Evolutionary conservation across 30 jellyfish, hydroid and myxozoan genomes (phyloP), one percentile per base, ranked within the genome.

Genomic region (Aurelia aurita): DNA sequence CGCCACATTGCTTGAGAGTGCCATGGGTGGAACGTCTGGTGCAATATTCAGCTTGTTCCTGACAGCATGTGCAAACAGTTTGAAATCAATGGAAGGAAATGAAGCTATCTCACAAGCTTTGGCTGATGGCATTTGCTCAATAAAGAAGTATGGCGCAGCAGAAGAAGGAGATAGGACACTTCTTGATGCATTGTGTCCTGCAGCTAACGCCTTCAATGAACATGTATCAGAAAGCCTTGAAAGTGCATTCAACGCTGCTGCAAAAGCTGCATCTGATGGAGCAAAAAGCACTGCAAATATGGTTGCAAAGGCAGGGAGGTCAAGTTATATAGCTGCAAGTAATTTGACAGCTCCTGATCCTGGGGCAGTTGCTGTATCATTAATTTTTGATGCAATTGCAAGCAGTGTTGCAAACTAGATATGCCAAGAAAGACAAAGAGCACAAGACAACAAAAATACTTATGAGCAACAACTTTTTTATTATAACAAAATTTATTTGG

Each of bases 11-110:
- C 77, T 89, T 3, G 99, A 94, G 62, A 26, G 59, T 5, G 74
- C 94, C 34, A 89, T 89, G 96, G 99, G 99, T 44, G 99, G 99
- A 3, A 61, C 99, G 7, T 94, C 99, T 72, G 99, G 99, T 44
- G 99, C 99, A 1, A 97, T 94, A 59, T 62, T 81, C n/a, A 73
- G 91, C 26, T 57, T 67, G 74, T 73, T 67, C 39, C 74, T 79
- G 43, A 74, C 89, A 25, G 87, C 87, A 20, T 77, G 76, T 26
- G 87, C 82, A 19, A 66, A 47, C 25, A 26, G 87, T 27, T 59
- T 75, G 61, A 76, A 78, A 53, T 35, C 54, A 55, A 65, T 21
- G 32, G 35, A 44, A 2, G 51, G 70, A 44, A 68, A 47, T 22
- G 34, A 53, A 19, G 61, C 89, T 34, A 22, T 62, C 28, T 5